These are phyloP conservation scores for Hirudinaria manillensis DNA, from an alignment of 2,888 invertebrate species.

Conservation along the genomic window DNA sequence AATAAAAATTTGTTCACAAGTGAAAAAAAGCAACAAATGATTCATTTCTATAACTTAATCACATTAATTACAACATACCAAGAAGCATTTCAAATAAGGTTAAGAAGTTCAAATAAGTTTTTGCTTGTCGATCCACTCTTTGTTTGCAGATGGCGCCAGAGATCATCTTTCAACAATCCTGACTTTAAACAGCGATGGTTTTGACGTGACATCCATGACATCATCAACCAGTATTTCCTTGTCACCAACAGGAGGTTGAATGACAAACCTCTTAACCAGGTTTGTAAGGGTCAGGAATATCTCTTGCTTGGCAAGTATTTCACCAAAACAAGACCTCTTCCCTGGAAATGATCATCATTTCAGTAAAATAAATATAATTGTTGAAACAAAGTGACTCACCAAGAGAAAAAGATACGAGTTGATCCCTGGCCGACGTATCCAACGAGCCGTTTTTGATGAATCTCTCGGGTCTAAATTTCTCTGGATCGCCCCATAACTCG, in stretches of 20 bases:
- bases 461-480: constrained; percentile 30
- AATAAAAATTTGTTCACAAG: too few species aligned
- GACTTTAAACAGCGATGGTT: not conserved
- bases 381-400: not conserved
- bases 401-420: constrained; percentile 3
- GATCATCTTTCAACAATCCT: constrained; percentile 3
- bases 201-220: constrained; percentile 12
- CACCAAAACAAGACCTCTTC: constrained; percentile 29
- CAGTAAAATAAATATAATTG: not conserved
- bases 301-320: constrained; percentile 17
- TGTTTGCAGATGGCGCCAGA: too few species aligned
- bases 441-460: constrained; percentile 19
- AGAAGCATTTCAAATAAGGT: too few species aligned
- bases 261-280: constrained; percentile 21
- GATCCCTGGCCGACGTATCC: not conserved
- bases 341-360: constrained; percentile 23
- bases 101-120: too few species aligned
- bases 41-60: too few species aligned
- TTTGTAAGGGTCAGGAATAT: constrained; percentile 23
- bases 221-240: constrained; percentile 2
- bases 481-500: constrained; percentile 21
- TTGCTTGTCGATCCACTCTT: too few species aligned
- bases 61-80: too few species aligned
- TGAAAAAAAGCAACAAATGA: constrained; percentile 17
- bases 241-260: constrained; percentile 5